phyloP scores from a whole-genome alignment of 2,797 vertebrate genomes.

The Enteromius unitaeniatus region DNA sequence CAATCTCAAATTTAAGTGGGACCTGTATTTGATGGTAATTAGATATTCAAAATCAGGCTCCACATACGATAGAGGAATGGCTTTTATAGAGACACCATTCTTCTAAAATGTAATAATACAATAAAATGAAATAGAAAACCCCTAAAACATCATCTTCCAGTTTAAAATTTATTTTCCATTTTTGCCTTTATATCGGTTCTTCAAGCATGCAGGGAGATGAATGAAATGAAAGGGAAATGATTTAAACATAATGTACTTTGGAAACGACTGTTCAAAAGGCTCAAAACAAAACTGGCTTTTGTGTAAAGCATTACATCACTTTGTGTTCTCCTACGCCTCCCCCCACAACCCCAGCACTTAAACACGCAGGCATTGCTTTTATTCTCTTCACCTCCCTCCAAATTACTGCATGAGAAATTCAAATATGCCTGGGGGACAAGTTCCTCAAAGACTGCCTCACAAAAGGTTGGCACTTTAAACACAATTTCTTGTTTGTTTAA shows the following conservation, averaged over 20 bases:
- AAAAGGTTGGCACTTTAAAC: constrained; percentile 50
- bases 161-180: neutral
- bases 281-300: constrained; percentile 26
- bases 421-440: constrained; percentile 37
- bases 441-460: constrained; percentile 34
- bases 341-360: constrained; percentile 26
- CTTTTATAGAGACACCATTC: neutral
- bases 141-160: neutral
- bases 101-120: neutral
- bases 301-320: constrained; percentile 38
- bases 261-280: constrained; percentile 24
- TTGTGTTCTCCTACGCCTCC: constrained; percentile 25
- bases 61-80: neutral
- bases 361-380: constrained; percentile 30
- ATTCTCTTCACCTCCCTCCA: constrained; percentile 42
- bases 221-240: constrained; percentile 12
- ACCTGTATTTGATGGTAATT: neutral
- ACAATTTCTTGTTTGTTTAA: constrained; percentile 53
- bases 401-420: constrained; percentile 48
- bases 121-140: neutral
- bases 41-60: neutral
- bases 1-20: no score
- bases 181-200: neutral
- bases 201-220: constrained; percentile 8
- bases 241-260: constrained; percentile 31